phyloP scores from a whole-genome alignment of 2,113 vertebrate species.

The Prolemur simus region DNA sequence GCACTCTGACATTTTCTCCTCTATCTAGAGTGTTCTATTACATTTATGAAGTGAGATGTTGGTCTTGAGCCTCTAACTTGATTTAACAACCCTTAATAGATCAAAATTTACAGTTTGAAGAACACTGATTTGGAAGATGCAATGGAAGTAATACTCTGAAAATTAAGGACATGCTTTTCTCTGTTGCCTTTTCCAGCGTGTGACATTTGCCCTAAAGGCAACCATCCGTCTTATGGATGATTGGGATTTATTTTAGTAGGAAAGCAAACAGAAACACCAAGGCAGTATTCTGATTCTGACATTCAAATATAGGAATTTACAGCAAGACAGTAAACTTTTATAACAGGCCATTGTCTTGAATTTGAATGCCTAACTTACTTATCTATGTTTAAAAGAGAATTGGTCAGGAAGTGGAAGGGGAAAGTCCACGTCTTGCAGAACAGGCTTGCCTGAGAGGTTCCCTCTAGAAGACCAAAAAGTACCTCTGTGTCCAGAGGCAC shows the following conservation, averaged over 20 bases:
- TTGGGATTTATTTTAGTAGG: neutral
- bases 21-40: no score
- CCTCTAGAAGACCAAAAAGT: neutral
- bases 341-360: neutral
- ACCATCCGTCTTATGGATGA: neutral
- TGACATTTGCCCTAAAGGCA: neutral
- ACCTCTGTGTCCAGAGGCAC: neutral
- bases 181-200: neutral
- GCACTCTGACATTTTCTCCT: neutral
- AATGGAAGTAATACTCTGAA: neutral
- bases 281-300: neutral
- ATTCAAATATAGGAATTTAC: neutral
- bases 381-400: neutral
- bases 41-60: neutral
- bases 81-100: neutral
- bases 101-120: neutral
- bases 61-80: neutral
- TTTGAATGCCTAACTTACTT: neutral
- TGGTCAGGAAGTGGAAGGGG: neutral
- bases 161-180: neutral
- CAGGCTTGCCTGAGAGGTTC: neutral
- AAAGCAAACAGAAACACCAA: neutral
- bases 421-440: neutral
- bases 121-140: neutral
- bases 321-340: neutral